Conservation (phyloP, 2,113 vertebrate genomes). For the Polyodon spathula region DNA sequence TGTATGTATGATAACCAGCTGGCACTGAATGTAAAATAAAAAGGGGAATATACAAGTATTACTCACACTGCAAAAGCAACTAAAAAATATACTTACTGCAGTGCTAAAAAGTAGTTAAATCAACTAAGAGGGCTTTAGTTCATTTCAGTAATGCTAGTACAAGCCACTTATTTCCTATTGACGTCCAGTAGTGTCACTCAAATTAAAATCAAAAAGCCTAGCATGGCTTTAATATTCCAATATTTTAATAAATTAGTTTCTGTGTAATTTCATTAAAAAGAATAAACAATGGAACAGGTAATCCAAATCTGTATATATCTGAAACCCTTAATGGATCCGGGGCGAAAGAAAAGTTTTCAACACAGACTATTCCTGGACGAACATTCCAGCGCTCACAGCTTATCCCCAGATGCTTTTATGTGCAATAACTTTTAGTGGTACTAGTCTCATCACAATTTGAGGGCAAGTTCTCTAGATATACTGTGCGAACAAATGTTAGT, state of each 20-base stretch:
- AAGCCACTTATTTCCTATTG: not conserved
- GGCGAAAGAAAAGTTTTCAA: conserved; percentile 6
- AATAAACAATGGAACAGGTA: conserved; percentile 16
- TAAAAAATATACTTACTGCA: conserved; percentile 1
- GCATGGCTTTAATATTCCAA: conserved; percentile 14
- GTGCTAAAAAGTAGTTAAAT: not conserved
- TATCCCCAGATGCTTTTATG: too few species aligned
- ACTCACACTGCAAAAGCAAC: conserved; percentile 13
- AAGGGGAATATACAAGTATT: not conserved
- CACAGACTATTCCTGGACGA: too few species aligned
- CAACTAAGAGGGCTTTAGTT: conserved; percentile 5
- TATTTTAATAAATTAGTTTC: conserved; percentile 21
- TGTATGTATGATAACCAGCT: too few species aligned
- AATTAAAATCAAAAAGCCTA: conserved; percentile 7
- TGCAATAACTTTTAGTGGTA: too few species aligned
- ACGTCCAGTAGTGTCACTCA: conserved; percentile 12
- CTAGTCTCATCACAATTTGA: too few species aligned
- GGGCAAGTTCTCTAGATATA: too few species aligned
- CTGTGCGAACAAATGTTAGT: too few species aligned
- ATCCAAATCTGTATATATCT: conserved; percentile 17
- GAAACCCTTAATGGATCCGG: not conserved
- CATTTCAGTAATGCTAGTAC: conserved; percentile 12
- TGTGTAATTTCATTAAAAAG: conserved; percentile 26
- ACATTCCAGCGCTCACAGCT: too few species aligned
- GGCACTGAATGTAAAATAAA: too few species aligned